phyloP scores from a whole-genome alignment of 2,797 vertebrate genomes.

The Paratrypauchen microcephalus region DNA sequence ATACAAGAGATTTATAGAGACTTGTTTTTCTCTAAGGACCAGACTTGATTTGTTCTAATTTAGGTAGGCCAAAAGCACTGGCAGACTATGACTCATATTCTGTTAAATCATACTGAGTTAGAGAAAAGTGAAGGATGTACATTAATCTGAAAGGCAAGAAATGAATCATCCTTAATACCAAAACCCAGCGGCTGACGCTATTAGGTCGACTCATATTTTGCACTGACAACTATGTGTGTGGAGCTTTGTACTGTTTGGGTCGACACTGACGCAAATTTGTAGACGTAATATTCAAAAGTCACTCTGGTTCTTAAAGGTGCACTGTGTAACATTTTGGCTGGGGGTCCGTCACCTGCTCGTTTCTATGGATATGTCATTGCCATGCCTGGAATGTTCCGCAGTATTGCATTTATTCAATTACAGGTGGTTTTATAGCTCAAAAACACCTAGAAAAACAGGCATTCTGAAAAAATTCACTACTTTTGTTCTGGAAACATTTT shows the following conservation, averaged over 20 bases:
- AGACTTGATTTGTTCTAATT: slow-evolving; percentile 30
- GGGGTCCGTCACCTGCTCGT: too few species aligned
- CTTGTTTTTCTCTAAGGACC: slow-evolving; percentile 17
- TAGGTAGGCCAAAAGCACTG: slow-evolving; percentile 22
- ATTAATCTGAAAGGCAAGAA: slow-evolving; percentile 52
- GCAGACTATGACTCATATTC: slow-evolving; percentile 61
- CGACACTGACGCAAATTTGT: slow-evolving; percentile 16
- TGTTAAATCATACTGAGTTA: slow-evolving; percentile 50
- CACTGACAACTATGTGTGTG: neutral
- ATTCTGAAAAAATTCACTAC: too few species aligned
- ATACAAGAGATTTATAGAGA: slow-evolving; percentile 15
- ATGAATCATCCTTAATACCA: slow-evolving; percentile 53
- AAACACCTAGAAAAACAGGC: too few species aligned
- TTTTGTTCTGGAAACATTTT: too few species aligned
- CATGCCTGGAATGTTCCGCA: too few species aligned
- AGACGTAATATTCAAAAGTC: neutral
- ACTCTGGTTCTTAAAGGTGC: neutral
- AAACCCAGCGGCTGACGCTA: slow-evolving; percentile 43
- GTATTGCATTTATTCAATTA: too few species aligned
- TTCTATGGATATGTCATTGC: too few species aligned
- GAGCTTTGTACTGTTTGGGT: neutral
- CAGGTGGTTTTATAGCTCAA: too few species aligned
- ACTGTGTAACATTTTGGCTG: too few species aligned
- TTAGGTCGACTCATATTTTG: slow-evolving; percentile 19
- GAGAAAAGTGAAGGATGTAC: slow-evolving; percentile 41